phyloP scores from a whole-genome alignment of 2,113 vertebrate species.

The Vidua chalybeata region DNA sequence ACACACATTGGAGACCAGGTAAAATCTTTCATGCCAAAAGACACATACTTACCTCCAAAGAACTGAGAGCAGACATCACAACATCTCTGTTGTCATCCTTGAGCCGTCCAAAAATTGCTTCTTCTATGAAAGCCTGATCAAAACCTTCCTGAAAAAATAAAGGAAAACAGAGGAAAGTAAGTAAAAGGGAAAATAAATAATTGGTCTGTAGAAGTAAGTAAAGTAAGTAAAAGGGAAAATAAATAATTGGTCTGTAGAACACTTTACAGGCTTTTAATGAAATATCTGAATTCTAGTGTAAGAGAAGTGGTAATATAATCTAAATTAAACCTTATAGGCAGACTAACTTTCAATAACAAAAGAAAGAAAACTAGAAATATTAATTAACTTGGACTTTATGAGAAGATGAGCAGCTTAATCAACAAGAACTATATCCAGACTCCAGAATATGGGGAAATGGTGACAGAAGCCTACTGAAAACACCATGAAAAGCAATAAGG shows the following conservation, averaged over 20 bases:
- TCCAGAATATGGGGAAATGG: background rate
- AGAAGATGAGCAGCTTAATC: background rate
- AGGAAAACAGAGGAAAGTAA: background rate
- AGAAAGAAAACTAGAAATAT: background rate
- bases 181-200: background rate
- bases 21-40: background rate
- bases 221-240: background rate
- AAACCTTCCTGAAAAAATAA: constrained; percentile 77
- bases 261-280: background rate
- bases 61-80: constrained; percentile 77
- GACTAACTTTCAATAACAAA: background rate
- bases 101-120: constrained; percentile 82
- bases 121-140: constrained; percentile 85
- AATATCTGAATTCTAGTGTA: background rate
- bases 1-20: background rate
- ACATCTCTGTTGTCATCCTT: constrained; percentile 85
- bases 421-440: background rate
- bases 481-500: background rate
- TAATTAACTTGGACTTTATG: background rate
- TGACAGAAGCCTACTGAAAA: background rate
- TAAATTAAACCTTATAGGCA: background rate
- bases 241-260: background rate
- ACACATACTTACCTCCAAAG: constrained; percentile 79
- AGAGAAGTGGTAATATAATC: background rate
- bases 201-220: background rate